Evolutionary conservation across 2,888 invertebrate species (phyloP).

Genomic region (Watsonalla binaria): DNA sequence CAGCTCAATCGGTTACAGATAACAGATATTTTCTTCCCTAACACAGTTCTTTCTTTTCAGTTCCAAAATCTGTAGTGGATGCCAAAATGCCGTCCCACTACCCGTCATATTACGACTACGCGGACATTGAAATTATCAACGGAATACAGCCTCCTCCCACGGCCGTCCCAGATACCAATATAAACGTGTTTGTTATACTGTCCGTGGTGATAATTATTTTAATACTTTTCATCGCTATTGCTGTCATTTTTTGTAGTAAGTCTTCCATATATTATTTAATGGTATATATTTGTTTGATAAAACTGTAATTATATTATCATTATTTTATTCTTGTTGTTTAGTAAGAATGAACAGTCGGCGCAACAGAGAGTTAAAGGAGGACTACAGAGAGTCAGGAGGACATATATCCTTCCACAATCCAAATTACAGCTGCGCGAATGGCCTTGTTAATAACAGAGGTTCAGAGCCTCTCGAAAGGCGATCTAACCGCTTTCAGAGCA

Average conservation of each 20-base stretch:
- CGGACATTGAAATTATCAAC: slow-evolving; percentile 36
- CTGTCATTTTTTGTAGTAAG: slow-evolving; percentile 38
- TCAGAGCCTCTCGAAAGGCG: slow-evolving; percentile 51
- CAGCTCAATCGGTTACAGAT: too few relatives aligned
- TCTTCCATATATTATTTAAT: too few relatives aligned
- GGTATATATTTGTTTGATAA: too few relatives aligned
- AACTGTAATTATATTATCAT: not conserved
- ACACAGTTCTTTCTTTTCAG: slow-evolving; percentile 29
- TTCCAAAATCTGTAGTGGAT: slow-evolving; percentile 44
- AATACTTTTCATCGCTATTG: not conserved
- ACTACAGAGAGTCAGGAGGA: slow-evolving; percentile 78
- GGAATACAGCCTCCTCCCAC: slow-evolving; percentile 35
- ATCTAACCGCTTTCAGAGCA: slow-evolving; percentile 69
- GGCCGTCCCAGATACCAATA: slow-evolving; percentile 30
- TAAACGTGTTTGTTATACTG: slow-evolving; percentile 33
- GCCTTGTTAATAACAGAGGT: slow-evolving; percentile 54
- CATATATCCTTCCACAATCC: slow-evolving; percentile 94
- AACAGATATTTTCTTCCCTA: not conserved
- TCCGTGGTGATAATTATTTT: slow-evolving; percentile 21
- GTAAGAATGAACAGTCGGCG: slow-evolving; percentile 37
- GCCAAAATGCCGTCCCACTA: slow-evolving; percentile 59
- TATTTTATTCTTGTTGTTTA: slow-evolving; percentile 15
- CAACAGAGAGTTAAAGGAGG: slow-evolving; percentile 53
- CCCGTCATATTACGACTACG: slow-evolving; percentile 60
- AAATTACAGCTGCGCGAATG: slow-evolving; percentile 82